Percentiles rank a stretch among this genome's conserved stretches.
Conservation (phyloP, 2,888 invertebrate genomes). For the Timema podura region DNA sequence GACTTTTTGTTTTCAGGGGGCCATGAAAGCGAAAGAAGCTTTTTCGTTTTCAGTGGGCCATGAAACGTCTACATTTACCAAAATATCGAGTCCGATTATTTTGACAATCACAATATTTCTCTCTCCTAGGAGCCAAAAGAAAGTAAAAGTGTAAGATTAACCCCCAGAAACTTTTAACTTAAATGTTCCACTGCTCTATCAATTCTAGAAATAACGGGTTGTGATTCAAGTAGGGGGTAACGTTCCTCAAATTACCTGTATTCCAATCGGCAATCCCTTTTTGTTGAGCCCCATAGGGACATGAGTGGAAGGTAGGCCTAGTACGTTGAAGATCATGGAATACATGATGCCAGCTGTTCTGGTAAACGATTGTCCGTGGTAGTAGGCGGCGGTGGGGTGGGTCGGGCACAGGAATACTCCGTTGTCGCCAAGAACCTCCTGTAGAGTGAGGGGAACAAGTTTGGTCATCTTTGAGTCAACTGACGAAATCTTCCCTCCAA, state of each 20-base stretch:
- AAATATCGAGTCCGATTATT: too few species aligned
- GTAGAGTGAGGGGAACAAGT: constrained; percentile 26
- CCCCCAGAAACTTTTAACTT: too few species aligned
- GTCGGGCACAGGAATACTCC: constrained; percentile 61
- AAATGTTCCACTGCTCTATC: too few species aligned
- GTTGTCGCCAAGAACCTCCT: constrained; percentile 53
- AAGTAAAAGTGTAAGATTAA: too few species aligned
- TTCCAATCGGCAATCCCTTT: constrained; percentile 65
- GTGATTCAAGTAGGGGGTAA: background rate
- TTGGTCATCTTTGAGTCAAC: background rate
- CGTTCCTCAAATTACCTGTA: constrained; percentile 56
- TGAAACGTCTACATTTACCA: too few species aligned
- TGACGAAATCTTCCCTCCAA: background rate
- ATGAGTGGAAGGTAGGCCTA: constrained; percentile 71
- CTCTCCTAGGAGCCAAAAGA: too few species aligned
- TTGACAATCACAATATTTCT: too few species aligned
- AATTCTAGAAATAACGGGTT: too few species aligned
- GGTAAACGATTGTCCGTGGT: constrained; percentile 56
- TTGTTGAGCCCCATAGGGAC: constrained; percentile 64
- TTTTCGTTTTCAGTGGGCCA: too few species aligned
- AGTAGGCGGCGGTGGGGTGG: constrained; percentile 56
- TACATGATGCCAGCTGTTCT: constrained; percentile 59
- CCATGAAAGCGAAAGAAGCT: too few species aligned
- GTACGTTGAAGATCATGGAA: constrained; percentile 63
- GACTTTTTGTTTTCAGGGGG: too few species aligned